These are phyloP conservation scores for Drosophila lacteicornis DNA, from an alignment of 1,140 invertebrate species.

Conservation along the genomic window DNA sequence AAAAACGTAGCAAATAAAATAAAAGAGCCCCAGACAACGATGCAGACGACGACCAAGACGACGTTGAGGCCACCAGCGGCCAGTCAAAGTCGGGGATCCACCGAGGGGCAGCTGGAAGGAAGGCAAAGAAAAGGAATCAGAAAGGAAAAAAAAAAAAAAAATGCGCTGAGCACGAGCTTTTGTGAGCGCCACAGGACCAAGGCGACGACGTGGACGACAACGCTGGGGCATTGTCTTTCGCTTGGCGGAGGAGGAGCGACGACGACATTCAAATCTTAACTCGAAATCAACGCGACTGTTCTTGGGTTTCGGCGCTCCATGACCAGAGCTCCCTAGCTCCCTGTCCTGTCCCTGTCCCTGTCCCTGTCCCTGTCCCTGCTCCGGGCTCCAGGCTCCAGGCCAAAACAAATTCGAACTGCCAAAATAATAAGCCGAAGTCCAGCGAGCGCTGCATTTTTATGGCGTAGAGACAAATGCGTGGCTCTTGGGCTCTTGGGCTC, in stretches of 20 bases:
- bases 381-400: slow-evolving; percentile 38
- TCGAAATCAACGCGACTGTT: slow-evolving; percentile 71
- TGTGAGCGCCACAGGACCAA: slow-evolving; percentile 58
- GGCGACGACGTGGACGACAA: slow-evolving; percentile 26
- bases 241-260: slow-evolving; percentile 32
- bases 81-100: slow-evolving; percentile 34
- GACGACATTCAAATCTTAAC: slow-evolving; percentile 83
- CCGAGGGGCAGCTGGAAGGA: background rate
- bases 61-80: slow-evolving; percentile 52
- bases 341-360: background rate
- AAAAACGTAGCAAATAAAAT: slow-evolving; percentile 40
- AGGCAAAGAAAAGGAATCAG: background rate
- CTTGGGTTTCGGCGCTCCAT: slow-evolving; percentile 5
- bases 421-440: slow-evolving; percentile 73
- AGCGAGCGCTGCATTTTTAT: slow-evolving; percentile 34
- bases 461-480: slow-evolving; percentile 35
- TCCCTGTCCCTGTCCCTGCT: background rate
- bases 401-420: slow-evolving; percentile 82
- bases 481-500: background rate
- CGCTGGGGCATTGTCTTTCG: slow-evolving; percentile 66
- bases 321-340: no score
- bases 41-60: slow-evolving; percentile 47
- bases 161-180: slow-evolving; percentile 58
- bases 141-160: background rate
- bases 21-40: slow-evolving; percentile 49